Conservation (phyloP, 2,113 vertebrate species). For the Anseranas semipalmata region DNA sequence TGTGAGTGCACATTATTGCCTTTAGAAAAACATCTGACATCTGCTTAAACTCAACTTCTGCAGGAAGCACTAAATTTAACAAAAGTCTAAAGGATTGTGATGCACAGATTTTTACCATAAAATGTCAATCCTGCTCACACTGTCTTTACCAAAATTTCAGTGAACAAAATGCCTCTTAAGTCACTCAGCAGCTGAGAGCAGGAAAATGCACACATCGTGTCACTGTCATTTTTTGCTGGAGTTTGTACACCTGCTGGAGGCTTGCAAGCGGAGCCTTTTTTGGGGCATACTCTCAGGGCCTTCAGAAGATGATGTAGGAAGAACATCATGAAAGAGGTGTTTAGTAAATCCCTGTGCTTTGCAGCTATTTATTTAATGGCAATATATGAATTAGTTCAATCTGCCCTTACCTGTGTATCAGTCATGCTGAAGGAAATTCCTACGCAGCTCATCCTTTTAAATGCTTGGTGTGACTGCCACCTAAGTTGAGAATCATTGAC, state of each 20-base stretch:
- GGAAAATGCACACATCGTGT: not conserved
- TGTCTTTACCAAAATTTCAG: not conserved
- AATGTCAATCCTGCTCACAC: not conserved
- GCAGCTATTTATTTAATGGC: not conserved
- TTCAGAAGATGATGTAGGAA: not conserved
- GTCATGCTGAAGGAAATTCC: not conserved
- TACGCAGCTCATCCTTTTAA: not conserved
- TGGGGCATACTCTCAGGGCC: not conserved
- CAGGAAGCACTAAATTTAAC: not conserved
- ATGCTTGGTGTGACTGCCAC: not conserved
- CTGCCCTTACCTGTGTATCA: not conserved
- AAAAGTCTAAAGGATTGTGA: not conserved
- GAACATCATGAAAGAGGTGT: not conserved
- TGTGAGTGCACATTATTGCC: not conserved
- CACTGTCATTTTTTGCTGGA: not conserved
- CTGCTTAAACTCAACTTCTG: not conserved
- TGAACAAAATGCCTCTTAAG: not conserved
- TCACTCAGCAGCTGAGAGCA: not conserved
- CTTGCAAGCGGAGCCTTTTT: too few relatives aligned
- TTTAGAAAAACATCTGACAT: not conserved
- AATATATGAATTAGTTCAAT: not conserved
- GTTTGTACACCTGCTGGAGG: not conserved
- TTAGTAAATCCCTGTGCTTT: not conserved
- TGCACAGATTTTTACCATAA: not conserved
- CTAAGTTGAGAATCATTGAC: not conserved